A percentile compares a stretch with the other conserved stretches of the same genome.
Conservation (phyloP, 1,140 invertebrate species). For the Neocloeon triangulifer region DNA sequence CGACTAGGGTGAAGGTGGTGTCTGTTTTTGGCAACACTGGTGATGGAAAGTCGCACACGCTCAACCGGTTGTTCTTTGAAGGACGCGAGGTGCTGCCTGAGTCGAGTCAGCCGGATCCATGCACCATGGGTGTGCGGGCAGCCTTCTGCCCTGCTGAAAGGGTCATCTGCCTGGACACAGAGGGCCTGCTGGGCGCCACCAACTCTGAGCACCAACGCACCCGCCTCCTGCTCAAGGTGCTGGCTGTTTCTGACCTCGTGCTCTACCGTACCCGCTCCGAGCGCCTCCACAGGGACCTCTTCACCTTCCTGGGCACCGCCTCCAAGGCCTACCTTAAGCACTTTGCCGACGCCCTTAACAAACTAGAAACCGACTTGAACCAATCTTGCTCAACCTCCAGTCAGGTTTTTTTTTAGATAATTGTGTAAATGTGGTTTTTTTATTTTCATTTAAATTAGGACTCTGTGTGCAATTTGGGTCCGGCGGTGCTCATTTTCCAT, state of each 20-base stretch:
- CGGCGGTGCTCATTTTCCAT: conserved; percentile 57
- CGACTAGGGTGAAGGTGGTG: conserved; percentile 49
- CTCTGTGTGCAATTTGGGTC: no score
- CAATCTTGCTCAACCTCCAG: no score
- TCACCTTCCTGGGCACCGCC: conserved; percentile 54
- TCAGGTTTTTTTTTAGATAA: no score
- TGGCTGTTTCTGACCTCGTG: conserved; percentile 63
- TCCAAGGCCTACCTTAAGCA: conserved; percentile 51
- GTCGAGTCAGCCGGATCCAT: conserved; percentile 42
- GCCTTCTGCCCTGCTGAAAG: conserved; percentile 39
- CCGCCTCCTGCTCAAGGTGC: conserved; percentile 48
- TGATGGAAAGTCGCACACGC: conserved; percentile 62
- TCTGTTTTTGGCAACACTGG: conserved; percentile 76
- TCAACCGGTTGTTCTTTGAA: conserved; percentile 61
- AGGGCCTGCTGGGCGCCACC: conserved; percentile 45
- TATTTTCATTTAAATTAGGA: no score
- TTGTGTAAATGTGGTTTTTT: no score
- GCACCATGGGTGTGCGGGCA: conserved; percentile 61
- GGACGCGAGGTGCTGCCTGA: conserved; percentile 53
- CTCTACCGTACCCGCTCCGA: conserved; percentile 60
- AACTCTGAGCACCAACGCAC: conserved; percentile 43
- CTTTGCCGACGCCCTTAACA: conserved; percentile 41
- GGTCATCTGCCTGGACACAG: conserved; percentile 57
- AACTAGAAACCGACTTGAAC: no score
- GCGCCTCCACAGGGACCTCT: conserved; percentile 54